Evolutionary conservation across 1,140 invertebrate genomes (phyloP), one percentile per base, ranked within the genome.

Genomic region (Drosophila kohkoa): DNA sequence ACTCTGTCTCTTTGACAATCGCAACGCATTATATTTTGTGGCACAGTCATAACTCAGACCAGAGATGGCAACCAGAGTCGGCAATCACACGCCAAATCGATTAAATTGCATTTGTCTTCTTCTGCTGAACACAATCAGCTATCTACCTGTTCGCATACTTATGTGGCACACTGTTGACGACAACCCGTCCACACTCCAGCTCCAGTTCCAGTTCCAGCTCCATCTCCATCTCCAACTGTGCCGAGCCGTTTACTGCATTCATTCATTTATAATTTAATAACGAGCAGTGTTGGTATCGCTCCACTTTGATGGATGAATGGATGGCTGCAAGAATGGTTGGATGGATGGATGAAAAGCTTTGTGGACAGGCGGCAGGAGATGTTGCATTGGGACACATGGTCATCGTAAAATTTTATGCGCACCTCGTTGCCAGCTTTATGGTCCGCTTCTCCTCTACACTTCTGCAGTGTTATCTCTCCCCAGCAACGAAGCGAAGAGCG

Each of bases 231-330:
- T 48, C 52, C 51, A 46, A 55, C 67, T 62, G 67, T 55, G 59
- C 63, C 43, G 60, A 71, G 76, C 77, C 89, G 91, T 91, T 85
- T 86, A 86, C 79, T 79, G 75, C 79, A 91, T 89, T 91, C 89
- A 91, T 91, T 91, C 82, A 91, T 89, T 91, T 91, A 91, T 91
- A 91, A 91, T 91, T 89, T 91, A 91, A 91, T 91, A 91, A 91
- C 78, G 86, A 66, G 68, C 79, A 69, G 66, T 79, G 87, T 82
- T 82, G 62, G 15, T 75, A 59, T 69, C 58, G 52, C 49, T 63
- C 59, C 48, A 5, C 52, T 75, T 55, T 52, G 66, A 55, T 79
- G 60, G 62, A 54, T 73, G 63, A 16, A 55, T 48, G 46, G 28
- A 16, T 48, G 58, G 49, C 5, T 62, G 41, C 8, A 35, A 8